A percentile compares a stretch with the other conserved stretches of the same genome.
phyloP scores from a whole-genome alignment of 1,140 invertebrate species.

The Carposina sasakii region DNA sequence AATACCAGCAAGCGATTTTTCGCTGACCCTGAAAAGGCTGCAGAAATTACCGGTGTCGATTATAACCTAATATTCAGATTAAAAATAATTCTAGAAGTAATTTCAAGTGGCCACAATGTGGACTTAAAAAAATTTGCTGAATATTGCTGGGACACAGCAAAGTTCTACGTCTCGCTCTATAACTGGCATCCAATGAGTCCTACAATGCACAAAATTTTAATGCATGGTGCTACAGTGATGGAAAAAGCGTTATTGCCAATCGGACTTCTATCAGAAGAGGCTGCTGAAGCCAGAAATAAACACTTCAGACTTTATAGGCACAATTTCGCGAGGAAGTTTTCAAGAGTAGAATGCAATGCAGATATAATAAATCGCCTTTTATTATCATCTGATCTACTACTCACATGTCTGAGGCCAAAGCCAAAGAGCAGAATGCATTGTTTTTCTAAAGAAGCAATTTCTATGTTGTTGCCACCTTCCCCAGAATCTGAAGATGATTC shows the following conservation, averaged over 20 bases:
- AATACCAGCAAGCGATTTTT: constrained; percentile 43
- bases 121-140: constrained; percentile 21
- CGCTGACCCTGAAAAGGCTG: constrained; percentile 15
- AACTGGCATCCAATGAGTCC: constrained; percentile 42
- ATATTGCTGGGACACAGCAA: constrained; percentile 18
- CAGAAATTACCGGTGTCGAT: constrained; percentile 32
- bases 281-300: constrained; percentile 19
- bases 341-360: constrained; percentile 8
- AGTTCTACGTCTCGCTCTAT: constrained; percentile 28
- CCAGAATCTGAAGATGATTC: too few species aligned
- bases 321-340: constrained; percentile 19
- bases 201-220: constrained; percentile 40
- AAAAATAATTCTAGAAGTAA: constrained; percentile 11
- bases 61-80: constrained; percentile 4
- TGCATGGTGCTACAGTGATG: constrained; percentile 27
- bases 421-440: too few species aligned
- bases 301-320: constrained; percentile 15
- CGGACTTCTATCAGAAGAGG: constrained; percentile 17
- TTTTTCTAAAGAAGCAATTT: too few species aligned
- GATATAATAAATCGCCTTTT: constrained; percentile 12
- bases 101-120: constrained; percentile 25
- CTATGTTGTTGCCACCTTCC: too few species aligned
- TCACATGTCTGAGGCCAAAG: constrained; percentile 22
- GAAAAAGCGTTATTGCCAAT: constrained; percentile 12
- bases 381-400: constrained; percentile 6